Evolutionary conservation across 2,888 invertebrate species (phyloP), one percentile per base, ranked within the genome.

Genomic region (Neuroscelio doddi): DNA sequence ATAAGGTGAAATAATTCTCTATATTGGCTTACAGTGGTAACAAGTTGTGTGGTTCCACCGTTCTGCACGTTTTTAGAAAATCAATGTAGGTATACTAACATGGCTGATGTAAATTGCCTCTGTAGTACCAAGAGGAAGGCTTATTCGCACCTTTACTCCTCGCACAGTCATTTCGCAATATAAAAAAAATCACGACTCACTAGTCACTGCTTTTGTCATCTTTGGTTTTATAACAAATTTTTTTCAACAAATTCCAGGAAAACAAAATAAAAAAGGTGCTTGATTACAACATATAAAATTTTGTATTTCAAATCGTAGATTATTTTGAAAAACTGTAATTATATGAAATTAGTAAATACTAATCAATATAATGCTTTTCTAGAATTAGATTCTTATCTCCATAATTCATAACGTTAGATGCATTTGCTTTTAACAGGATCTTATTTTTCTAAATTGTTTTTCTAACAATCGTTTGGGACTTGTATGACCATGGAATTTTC

Each of bases 401-500:
- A 15, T 16, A n/a, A 38, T 30, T 44, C 42, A 51, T 32, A 46
- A 29, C 41, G 46, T 42, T 50, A 58, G 42, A 14, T 55, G 53
- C 30, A 29, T 27, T 32, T 36, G 51, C 55, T 39, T 41, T 34
- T 10, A 9, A 51, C 14, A 47, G 56, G 53, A 55, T 27, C 47
- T 55, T 27, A 68, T 47, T 58, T 77, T 36, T 41, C 74, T 79
- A 82, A 83, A 83, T 83, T 83, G 83, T 83, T 83, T 83, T 83
- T 83, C 83, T 83, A 83, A 83, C 83, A 83, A 79, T 77, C 51
- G 27, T 61, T 50, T 44, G 26, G 42, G 5, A 24, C 49, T 44
- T 45, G 26, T 42, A 29, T 39, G 1, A 14, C 10, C 12, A 7
- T 5, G 15, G 10, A 15, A 7, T 36, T 36, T 36, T 36, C 15